phyloP scores from a whole-genome alignment of 2,113 vertebrate species.

The Arizona elegans region DNA sequence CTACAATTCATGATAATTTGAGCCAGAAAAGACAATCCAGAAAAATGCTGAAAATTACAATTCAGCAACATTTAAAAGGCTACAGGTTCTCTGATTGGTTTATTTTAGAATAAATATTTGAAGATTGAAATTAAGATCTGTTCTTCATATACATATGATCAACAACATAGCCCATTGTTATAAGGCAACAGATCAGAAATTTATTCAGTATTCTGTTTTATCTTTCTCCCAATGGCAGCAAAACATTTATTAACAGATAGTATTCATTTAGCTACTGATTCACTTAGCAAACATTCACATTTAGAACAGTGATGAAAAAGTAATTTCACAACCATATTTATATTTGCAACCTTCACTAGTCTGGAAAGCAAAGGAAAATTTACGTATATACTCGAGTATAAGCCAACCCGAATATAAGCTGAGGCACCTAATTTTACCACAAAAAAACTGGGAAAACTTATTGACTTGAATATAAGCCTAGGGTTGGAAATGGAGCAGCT shows the following conservation, averaged over 20 bases:
- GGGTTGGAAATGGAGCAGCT: too few species aligned
- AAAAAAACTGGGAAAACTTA: too few species aligned
- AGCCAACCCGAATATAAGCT: too few species aligned
- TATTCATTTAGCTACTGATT: neutral
- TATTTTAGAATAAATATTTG: neutral
- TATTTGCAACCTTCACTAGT: neutral
- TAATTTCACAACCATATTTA: neutral
- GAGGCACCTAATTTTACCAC: too few species aligned
- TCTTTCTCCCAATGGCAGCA: neutral
- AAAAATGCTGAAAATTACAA: neutral
- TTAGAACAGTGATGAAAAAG: neutral
- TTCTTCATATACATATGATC: neutral
- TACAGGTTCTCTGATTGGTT: neutral
- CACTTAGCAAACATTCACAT: neutral
- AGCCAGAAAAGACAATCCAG: neutral
- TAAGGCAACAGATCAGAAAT: neutral
- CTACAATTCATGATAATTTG: neutral
- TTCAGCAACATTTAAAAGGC: neutral
- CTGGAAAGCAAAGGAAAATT: neutral
- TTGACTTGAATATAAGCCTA: too few species aligned
- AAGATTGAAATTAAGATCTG: neutral
- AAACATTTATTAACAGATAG: neutral
- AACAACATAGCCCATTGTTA: neutral
- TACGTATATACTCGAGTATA: neutral
- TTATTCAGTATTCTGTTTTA: neutral